phyloP scores from a whole-genome alignment of 1,140 invertebrate genomes.

The roundworm (Caenorhabditis elegans) region DNA sequence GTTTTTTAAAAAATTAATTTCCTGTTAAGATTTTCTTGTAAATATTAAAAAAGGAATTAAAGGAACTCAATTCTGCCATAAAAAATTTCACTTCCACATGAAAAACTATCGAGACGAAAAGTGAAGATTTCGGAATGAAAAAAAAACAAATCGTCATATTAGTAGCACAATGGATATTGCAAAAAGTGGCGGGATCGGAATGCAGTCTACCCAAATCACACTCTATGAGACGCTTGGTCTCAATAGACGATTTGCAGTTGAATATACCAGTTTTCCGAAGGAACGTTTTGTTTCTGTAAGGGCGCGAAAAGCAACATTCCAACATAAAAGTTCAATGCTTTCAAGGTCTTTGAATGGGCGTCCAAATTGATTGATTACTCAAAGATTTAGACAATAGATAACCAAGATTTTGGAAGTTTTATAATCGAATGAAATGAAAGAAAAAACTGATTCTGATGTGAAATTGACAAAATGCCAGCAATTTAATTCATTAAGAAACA shows the following conservation, averaged over 20 bases:
- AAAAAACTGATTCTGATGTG: slow-evolving; percentile 13
- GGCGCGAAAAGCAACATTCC: slow-evolving; percentile 26
- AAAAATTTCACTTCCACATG: too few relatives aligned
- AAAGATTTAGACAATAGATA: background rate
- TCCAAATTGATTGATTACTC: slow-evolving; percentile 19
- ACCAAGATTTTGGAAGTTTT: background rate
- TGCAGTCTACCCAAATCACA: background rate
- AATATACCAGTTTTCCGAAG: slow-evolving; percentile 15
- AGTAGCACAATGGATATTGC: background rate
- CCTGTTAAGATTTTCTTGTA: too few relatives aligned
- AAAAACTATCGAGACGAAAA: too few relatives aligned
- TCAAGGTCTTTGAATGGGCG: background rate
- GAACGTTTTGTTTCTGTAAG: background rate
- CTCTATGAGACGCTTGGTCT: too few relatives aligned
- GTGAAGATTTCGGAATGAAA: background rate
- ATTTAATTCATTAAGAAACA: background rate
- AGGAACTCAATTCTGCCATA: too few relatives aligned
- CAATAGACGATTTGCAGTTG: too few relatives aligned
- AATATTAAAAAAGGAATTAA: too few relatives aligned
- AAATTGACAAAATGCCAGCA: background rate
- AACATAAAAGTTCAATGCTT: background rate
- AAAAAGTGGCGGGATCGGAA: slow-evolving; percentile 4
- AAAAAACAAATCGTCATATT: slow-evolving; percentile 5
- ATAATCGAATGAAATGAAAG: too few relatives aligned
- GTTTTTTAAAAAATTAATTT: too few relatives aligned